Percentiles rank a stretch among this genome's conserved stretches.
Conservation (phyloP, 2,888 invertebrate genomes). For the Dermolepida albohirtum region DNA sequence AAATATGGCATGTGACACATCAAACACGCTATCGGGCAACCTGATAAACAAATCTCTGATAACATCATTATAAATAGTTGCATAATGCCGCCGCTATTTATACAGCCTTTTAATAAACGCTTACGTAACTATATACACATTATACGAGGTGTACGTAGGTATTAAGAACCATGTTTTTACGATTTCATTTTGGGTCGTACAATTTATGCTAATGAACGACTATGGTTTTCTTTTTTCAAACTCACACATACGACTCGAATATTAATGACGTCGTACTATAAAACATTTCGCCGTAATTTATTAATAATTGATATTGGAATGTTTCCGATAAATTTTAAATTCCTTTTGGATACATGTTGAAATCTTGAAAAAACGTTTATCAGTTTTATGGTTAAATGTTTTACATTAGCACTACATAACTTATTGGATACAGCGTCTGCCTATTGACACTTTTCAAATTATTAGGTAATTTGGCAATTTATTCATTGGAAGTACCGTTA, state of each 20-base stretch:
- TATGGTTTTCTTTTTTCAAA: constrained; percentile 19
- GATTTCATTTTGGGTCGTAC: constrained; percentile 7
- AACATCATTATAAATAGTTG: constrained; percentile 39
- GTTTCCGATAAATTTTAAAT: no score
- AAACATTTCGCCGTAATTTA: not conserved
- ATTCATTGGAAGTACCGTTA: no score
- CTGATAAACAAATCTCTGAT: constrained; percentile 35
- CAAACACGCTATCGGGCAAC: constrained; percentile 23
- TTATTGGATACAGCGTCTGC: no score
- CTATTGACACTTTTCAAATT: no score
- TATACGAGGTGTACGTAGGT: constrained; percentile 10
- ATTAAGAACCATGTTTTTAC: constrained; percentile 11
- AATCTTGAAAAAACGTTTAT: no score
- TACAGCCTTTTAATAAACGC: constrained; percentile 13
- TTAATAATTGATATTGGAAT: no score
- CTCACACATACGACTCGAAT: not conserved
- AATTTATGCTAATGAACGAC: constrained; percentile 28
- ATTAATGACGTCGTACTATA: constrained; percentile 3
- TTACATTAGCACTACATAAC: no score
- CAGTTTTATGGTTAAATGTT: no score
- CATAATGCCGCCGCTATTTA: constrained; percentile 31
- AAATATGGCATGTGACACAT: constrained; percentile 11
- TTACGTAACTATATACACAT: constrained; percentile 15
- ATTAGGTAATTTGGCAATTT: no score
- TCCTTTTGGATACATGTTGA: no score